A percentile compares a stretch with the other conserved stretches of the same genome.
Conservation (phyloP, 2,888 invertebrate species). For the Lithophane leautieri region DNA sequence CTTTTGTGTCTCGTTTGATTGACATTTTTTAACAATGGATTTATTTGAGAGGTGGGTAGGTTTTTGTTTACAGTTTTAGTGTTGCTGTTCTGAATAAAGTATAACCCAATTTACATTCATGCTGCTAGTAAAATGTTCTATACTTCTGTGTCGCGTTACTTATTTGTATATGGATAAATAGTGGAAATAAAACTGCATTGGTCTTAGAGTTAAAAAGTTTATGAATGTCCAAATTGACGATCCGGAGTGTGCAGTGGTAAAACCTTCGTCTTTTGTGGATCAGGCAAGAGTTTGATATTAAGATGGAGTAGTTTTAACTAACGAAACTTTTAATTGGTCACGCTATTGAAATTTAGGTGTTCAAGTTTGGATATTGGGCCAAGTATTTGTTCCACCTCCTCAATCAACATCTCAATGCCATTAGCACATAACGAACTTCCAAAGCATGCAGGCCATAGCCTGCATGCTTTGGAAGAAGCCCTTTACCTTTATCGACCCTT, state of each 20-base stretch:
- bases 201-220: background rate
- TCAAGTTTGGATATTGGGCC: slow-evolving; percentile 24
- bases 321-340: slow-evolving; percentile 38
- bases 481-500: background rate
- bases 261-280: background rate
- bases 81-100: background rate
- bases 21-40: background rate
- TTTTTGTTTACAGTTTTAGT: background rate
- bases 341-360: slow-evolving; percentile 18
- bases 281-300: slow-evolving; percentile 5
- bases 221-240: background rate
- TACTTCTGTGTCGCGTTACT: background rate
- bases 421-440: background rate
- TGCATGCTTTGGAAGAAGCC: background rate
- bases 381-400: slow-evolving; percentile 1
- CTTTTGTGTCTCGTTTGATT: too few species aligned
- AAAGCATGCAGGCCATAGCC: too few species aligned
- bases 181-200: too few species aligned
- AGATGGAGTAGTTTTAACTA: slow-evolving; percentile 21
- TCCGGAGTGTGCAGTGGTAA: background rate
- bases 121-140: background rate
- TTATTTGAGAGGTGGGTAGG: background rate
- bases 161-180: background rate
- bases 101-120: background rate
- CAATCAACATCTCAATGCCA: background rate